Conservation (phyloP, 2,113 vertebrate genomes). For the Callopanchax toddi region DNA sequence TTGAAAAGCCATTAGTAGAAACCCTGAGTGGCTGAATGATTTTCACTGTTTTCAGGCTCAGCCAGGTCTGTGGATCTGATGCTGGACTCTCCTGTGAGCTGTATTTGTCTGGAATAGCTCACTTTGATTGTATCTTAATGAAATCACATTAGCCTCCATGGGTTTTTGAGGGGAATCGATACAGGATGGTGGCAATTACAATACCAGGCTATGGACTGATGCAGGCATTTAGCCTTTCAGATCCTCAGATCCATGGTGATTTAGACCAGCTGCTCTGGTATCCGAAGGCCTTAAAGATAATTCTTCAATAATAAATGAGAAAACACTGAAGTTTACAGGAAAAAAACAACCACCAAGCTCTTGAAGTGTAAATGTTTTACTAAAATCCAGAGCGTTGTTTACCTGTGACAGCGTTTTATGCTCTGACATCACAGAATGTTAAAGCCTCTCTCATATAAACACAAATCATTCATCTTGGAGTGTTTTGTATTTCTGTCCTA, state of each 20-base stretch:
- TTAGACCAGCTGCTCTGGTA: slow-evolving; percentile 22
- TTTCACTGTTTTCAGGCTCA: not conserved
- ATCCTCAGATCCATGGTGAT: slow-evolving; percentile 41
- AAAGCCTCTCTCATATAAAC: no score
- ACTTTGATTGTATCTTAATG: slow-evolving; percentile 58
- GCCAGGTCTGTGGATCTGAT: slow-evolving; percentile 26
- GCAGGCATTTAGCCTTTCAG: slow-evolving; percentile 46
- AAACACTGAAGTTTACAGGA: not conserved
- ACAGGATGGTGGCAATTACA: slow-evolving; percentile 63
- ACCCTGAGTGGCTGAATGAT: slow-evolving; percentile 3
- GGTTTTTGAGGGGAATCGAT: slow-evolving; percentile 59
- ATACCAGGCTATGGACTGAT: slow-evolving; percentile 51
- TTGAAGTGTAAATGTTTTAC: not conserved
- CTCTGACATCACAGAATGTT: no score
- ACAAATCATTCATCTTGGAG: no score
- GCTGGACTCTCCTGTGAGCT: not conserved
- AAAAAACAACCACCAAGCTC: not conserved
- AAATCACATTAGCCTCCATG: slow-evolving; percentile 64
- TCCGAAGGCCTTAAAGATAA: slow-evolving; percentile 1
- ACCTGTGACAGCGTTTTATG: no score
- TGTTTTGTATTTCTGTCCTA: no score
- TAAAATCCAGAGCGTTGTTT: no score
- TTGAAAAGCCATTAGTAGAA: slow-evolving; percentile 8
- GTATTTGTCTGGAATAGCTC: slow-evolving; percentile 34
- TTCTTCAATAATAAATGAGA: not conserved